Conservation (phyloP, 2,797 vertebrate genomes). For the Sarcophilus harrisii region DNA sequence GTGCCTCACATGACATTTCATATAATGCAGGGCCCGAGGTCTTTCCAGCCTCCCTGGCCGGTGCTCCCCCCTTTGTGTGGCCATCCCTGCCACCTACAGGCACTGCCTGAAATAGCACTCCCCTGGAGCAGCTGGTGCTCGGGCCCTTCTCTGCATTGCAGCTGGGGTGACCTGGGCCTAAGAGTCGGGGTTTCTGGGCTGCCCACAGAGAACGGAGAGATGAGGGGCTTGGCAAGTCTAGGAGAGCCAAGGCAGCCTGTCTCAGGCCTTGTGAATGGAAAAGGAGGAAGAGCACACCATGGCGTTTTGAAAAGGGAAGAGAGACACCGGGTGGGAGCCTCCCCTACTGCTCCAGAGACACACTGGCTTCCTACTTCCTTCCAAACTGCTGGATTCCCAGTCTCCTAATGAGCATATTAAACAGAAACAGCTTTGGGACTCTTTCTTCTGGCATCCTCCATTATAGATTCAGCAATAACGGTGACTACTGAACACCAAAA, state of each 20-base stretch:
- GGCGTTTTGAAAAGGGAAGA: not conserved
- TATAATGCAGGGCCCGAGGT: not conserved
- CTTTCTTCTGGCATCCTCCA: not conserved
- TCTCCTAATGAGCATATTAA: not conserved
- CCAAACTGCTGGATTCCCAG: not conserved
- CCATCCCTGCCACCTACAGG: not conserved
- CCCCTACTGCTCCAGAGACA: not conserved
- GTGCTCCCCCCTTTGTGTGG: not conserved
- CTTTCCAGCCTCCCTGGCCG: not conserved
- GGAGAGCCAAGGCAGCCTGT: not conserved
- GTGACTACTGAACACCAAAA: not conserved
- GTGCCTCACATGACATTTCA: not conserved
- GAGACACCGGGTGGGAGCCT: not conserved
- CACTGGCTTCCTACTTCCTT: not conserved
- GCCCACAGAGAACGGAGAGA: not conserved
- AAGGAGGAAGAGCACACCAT: not conserved
- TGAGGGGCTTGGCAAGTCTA: not conserved
- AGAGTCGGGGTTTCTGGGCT: not conserved
- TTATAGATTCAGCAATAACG: not conserved
- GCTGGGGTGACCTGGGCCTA: not conserved
- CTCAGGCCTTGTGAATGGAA: not conserved
- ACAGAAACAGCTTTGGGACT: not conserved
- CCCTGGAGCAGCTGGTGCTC: not conserved
- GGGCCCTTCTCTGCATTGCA: conserved; percentile 13
- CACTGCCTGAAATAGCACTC: not conserved